Evolutionary conservation across 2,797 vertebrate species (phyloP).

Genomic region (Pygocentrus nattereri): DNA sequence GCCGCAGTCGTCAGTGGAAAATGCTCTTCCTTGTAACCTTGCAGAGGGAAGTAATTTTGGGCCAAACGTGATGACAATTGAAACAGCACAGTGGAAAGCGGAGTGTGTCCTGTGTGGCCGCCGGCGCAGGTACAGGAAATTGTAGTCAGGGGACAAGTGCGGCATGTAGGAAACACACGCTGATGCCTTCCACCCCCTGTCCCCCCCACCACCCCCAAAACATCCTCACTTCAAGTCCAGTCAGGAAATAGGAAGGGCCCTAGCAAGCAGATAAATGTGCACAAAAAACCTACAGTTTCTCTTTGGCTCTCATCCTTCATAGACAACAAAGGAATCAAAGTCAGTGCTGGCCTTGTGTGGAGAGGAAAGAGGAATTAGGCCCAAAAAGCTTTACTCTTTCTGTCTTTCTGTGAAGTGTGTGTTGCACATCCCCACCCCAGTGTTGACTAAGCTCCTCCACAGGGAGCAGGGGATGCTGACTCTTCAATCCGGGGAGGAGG

Average conservation of each 20-base stretch:
- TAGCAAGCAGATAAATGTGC: conserved; percentile 61
- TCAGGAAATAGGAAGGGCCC: conserved; percentile 80
- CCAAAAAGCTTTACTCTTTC: conserved; percentile 59
- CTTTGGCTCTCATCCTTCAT: conserved; percentile 67
- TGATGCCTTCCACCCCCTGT: conserved; percentile 70
- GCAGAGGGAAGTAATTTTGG: conserved; percentile 67
- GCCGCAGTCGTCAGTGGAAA: conserved; percentile 30
- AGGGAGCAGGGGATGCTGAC: conserved; percentile 65
- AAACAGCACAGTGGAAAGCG: conserved; percentile 70
- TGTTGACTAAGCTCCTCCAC: conserved; percentile 39
- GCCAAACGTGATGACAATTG: conserved; percentile 70
- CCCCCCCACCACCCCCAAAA: conserved; percentile 51
- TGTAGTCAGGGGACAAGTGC: conserved; percentile 71
- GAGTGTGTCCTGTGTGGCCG: conserved; percentile 73
- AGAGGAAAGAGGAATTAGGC: conserved; percentile 72
- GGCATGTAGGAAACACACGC: conserved; percentile 77
- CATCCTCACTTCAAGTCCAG: conserved; percentile 76
- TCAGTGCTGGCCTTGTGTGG: conserved; percentile 71
- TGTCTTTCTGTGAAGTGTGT: conserved; percentile 33
- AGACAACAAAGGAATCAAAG: conserved; percentile 81
- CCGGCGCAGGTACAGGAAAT: conserved; percentile 80
- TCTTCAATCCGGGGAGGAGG: conserved; percentile 72
- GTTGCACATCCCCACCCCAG: conserved; percentile 41
- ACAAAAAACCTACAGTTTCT: conserved; percentile 62
- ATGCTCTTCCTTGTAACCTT: conserved; percentile 37